Conservation (phyloP, 1,140 invertebrate species). For the Trachymyrmex septentrionalis region DNA sequence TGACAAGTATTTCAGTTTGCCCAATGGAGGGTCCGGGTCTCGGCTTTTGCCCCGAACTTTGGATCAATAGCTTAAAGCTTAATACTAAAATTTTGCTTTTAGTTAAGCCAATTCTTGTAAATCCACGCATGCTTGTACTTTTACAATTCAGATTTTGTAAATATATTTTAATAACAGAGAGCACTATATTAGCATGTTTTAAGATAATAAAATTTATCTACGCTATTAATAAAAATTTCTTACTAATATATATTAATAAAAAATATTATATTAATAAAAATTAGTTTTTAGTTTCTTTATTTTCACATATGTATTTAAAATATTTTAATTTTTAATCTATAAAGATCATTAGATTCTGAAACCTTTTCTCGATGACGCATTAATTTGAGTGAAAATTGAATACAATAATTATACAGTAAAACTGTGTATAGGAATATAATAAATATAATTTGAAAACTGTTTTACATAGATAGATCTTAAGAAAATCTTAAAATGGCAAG, state of each 20-base stretch:
- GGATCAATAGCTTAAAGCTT: slow-evolving; percentile 59
- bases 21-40: slow-evolving; percentile 61
- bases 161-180: neutral
- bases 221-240: neutral
- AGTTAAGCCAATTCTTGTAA: neutral
- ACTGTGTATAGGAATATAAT: neutral
- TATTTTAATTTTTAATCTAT: neutral
- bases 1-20: slow-evolving; percentile 69
- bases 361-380: neutral
- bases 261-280: neutral
- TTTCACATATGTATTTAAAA: neutral
- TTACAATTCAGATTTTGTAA: neutral
- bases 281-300: neutral
- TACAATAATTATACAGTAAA: neutral
- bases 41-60: slow-evolving; percentile 64
- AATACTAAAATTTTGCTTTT: slow-evolving; percentile 41
- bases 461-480: slow-evolving; percentile 12
- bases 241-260: neutral
- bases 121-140: neutral
- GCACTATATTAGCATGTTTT: neutral
- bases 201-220: neutral
- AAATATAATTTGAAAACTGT: neutral
- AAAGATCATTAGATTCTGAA: neutral
- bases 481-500: neutral
- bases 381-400: neutral